Evolutionary conservation across 2,797 vertebrate species (phyloP).

Genomic region (Cercopithecus hamlyni): DNA sequence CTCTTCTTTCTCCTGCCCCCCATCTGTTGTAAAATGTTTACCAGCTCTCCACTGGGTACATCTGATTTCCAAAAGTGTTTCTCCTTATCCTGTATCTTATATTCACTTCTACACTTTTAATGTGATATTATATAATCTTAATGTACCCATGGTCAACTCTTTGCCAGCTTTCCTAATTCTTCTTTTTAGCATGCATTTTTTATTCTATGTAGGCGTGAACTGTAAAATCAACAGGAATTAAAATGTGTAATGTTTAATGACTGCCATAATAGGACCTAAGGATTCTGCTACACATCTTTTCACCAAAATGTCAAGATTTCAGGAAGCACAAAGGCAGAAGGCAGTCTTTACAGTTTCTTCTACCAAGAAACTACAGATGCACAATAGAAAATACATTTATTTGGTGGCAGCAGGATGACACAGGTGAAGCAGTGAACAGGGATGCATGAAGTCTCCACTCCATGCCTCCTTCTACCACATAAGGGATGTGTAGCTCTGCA

Average conservation of each 20-base stretch:
- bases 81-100: neutral
- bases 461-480: accelerated
- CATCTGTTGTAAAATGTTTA: neutral
- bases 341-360: neutral
- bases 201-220: neutral
- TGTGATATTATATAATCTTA: neutral
- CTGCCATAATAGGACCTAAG: neutral
- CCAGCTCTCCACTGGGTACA: neutral
- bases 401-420: neutral
- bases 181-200: neutral
- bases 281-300: neutral
- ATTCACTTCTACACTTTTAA: neutral
- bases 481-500: neutral
- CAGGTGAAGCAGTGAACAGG: neutral
- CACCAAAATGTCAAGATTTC: neutral
- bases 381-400: neutral
- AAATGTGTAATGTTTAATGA: neutral
- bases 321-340: neutral
- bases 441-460: accelerated
- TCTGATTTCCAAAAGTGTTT: neutral
- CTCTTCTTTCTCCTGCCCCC: neutral
- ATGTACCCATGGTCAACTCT: neutral
- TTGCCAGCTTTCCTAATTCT: neutral
- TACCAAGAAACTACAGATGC: neutral
- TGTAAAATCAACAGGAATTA: neutral